Evolutionary conservation across 1,140 invertebrate genomes (phyloP), one percentile per base, ranked within the genome.

Genomic region (Drosophila athabasca): DNA sequence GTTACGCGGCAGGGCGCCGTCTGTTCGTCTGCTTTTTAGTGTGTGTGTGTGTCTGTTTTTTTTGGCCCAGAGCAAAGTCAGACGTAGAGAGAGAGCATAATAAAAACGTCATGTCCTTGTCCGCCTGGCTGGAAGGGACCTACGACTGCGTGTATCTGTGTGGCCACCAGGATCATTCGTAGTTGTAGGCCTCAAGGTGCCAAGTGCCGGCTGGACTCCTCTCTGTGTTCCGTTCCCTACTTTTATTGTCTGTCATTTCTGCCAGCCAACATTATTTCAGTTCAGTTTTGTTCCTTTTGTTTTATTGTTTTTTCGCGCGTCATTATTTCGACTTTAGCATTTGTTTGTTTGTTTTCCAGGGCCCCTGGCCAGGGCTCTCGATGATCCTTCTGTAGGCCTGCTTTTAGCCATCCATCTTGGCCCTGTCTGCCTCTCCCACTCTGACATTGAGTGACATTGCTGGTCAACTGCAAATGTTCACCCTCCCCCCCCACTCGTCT

Each of bases 81-180:
- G 62, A 48, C 55, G 17, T 45, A 19, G 79, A 39, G 11, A 62
- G 79, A 39, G 11, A 62, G 72, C 79, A 82, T 85, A 85, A 87
- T 85, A 85, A 87, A 87, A 87, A 87, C 62, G 82, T 87, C 82
- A 87, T 79, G 82, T 87, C 82, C 82, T 87, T 82, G 83, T 83
- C 77, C 62, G 60, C 35, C 39, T 66, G 62, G 29, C 51, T 64
- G 52, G 61, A 29, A 60, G 55, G 53, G 46, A 26, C 54, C 52
- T 54, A 5, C 1, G 31, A 4, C 3, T 35, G 3, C 3, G 31
- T 9, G 31, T 3, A 9, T 11, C 0, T 3, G 31, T 79, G 81
- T 76, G 76, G 80, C 72, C 76, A 75, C 57, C 73, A 76, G 73
- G 73, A 76, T 76, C 51, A 61, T 60, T 35, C 31, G 35, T 22